Base-by-base conservation (phyloP, 2,113 vertebrate species). In the Peromyscus leucopus region DNA sequence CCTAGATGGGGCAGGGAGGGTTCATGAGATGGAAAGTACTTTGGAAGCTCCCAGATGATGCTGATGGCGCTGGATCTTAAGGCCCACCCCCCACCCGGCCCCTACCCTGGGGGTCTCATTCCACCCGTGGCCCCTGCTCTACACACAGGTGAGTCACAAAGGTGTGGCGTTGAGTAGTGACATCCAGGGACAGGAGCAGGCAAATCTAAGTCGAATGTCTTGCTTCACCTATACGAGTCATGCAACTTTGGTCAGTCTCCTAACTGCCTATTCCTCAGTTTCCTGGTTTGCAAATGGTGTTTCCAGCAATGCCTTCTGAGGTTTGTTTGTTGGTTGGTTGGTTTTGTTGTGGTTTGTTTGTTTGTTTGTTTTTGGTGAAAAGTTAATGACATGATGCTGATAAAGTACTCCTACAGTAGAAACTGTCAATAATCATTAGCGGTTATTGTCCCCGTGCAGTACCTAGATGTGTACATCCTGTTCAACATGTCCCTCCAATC, bases 191-290 rank as follows among this genome's bases (percentile, higher is more conserved):
- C 61, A 9, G 82, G 21, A 33, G 51, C 61, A 19, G 76, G 22
- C 19, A 17, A 42, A 33, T 72, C 55, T 69, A 72, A 72, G 16
- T 19, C 7, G 19, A 82, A 36, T 28, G 42, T 63, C 51, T 6
- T 8, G 42, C 6, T 28, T 24, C n/a, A 57, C 51, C 57, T 75
- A 1, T 24, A 19, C 79, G 26, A 51, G 55, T 2, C 83, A 17
- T 48, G 46, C 26, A 63, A 75, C 51, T 95, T 48, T 24, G 79
- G 42, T 22, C 87, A 72, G 55, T 76, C 24, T 46, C 75, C 55
- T 46, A 59, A 57, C n/a, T 26, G n/a, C 65, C 85, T 59, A 16
- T 83, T 61, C 82, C 91, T 96, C 74, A 36, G 26, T 90, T 92
- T 93, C 65, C 78, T 75, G 61, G 31, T n/a, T 17, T 26, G 42